Base-by-base conservation (phyloP, 2,113 vertebrate species). In the Nasalis larvatus region DNA sequence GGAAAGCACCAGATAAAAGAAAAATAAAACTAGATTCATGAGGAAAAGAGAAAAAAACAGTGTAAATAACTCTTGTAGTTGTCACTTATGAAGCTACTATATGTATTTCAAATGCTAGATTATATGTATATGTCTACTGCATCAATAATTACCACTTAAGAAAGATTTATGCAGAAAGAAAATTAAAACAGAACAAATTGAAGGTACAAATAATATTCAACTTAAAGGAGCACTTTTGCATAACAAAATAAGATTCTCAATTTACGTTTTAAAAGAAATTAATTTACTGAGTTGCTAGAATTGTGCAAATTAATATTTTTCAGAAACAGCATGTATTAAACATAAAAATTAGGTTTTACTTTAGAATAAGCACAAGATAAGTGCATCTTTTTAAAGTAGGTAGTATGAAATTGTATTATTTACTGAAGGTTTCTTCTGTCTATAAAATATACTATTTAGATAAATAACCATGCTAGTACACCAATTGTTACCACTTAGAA, bases 381-480 rank as follows among this genome's bases (percentile, higher is more conserved):
- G 14, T 63, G 0, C 1, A 85, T 80, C 3, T 86, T 86, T 18
- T 23, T 35, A 76, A 87, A 89, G 20, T 77, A 93, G 92, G 8
- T 11, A 54, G 4, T 1, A 0, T 6, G 21, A 60, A 37, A 32
- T 63, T 86, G 92, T 71, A 16, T 27, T 68, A 40, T n/a, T 95
- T 78, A 60, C 4, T 95, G 16, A 85, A 85, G 25, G 83, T 56
- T 78, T 96, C 16, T 92, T 87, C 83, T 66, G 35, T 86, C 18
- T 63, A 54, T 47, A 56, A 89, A 95, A 92, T 23, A 74, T 35
- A 84, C 25, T 92, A 54, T 76, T 93, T 95, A 85, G 58, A 58
- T 49, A 52, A 76, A 80, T 25, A 90, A 52, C 52, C 78, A 78
- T 91, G 1, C 47, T 68, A 47, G 2, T 13, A 0, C 8, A 89